Evolutionary conservation across 2,888 invertebrate species (phyloP).

Genomic region (Hirtodrosophila trivittata): DNA sequence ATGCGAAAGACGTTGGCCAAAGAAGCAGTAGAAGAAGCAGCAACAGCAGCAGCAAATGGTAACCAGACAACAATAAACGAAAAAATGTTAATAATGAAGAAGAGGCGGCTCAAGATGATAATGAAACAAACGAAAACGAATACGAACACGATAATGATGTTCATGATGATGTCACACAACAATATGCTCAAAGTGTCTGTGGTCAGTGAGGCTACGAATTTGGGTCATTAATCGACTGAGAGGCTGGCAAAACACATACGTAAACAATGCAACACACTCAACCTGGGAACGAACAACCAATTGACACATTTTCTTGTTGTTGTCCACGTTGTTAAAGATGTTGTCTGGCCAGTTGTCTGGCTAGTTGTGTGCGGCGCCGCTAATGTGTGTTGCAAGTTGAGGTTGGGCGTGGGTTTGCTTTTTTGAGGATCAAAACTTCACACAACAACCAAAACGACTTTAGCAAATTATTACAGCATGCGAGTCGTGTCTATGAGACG

Average conservation of each 20-base stretch:
- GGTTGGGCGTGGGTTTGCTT: conserved; percentile 27
- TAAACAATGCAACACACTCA: conserved; percentile 16
- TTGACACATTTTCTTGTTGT: conserved; percentile 48
- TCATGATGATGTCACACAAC: conserved; percentile 39
- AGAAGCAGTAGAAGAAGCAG: conserved; percentile 1
- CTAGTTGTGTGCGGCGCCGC: not conserved
- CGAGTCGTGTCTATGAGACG: too few relatives aligned
- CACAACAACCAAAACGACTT: not conserved
- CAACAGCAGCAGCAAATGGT: conserved; percentile 7
- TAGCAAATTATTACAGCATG: too few relatives aligned
- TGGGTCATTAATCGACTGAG: conserved; percentile 73
- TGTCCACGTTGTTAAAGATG: conserved; percentile 20
- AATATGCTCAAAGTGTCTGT: conserved; percentile 58
- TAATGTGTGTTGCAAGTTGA: conserved; percentile 27
- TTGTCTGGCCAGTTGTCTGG: conserved; percentile 25
- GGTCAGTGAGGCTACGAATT: conserved; percentile 65
- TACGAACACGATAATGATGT: conserved; percentile 24
- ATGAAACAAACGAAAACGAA: conserved; percentile 14
- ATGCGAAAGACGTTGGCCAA: conserved; percentile 51
- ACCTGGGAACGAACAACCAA: conserved; percentile 39
- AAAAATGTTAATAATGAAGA: conserved; percentile 21
- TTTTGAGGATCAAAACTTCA: conserved; percentile 16
- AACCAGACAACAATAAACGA: conserved; percentile 12
- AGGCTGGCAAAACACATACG: conserved; percentile 15
- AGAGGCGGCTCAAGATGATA: conserved; percentile 10